Evolutionary conservation across 2,113 vertebrate genomes (phyloP).

Genomic region (Aix galericulata): DNA sequence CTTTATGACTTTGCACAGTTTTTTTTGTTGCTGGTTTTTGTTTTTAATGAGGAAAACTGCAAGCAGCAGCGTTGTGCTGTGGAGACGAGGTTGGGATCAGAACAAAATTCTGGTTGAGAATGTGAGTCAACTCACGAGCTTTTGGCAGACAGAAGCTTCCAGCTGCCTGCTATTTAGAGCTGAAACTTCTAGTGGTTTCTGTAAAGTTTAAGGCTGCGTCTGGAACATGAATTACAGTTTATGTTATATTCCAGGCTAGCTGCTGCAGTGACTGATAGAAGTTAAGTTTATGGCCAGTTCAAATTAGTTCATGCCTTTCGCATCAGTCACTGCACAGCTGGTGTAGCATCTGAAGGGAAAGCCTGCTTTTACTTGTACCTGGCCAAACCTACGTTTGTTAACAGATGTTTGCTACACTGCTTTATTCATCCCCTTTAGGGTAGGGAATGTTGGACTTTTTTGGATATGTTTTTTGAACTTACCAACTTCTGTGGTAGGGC

Average conservation of each 20-base stretch:
- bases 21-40: background rate
- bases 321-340: background rate
- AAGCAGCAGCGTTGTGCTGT: background rate
- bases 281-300: background rate
- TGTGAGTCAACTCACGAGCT: background rate
- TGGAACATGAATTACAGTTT: background rate
- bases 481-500: no score
- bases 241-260: background rate
- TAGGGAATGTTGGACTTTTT: no score
- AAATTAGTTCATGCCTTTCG: background rate
- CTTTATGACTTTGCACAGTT: rapidly evolving
- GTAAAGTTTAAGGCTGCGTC: background rate
- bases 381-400: background rate
- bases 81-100: background rate
- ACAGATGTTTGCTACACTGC: background rate
- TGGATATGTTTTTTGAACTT: no score
- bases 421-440: no score
- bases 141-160: background rate
- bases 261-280: background rate
- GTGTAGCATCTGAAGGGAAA: rapidly evolving
- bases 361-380: rapidly evolving
- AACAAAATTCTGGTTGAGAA: background rate
- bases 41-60: background rate
- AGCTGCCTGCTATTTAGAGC: rapidly evolving
- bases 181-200: background rate